Evolutionary conservation across 2,113 vertebrate genomes (phyloP).

Genomic region (Tenrec ecaudatus): DNA sequence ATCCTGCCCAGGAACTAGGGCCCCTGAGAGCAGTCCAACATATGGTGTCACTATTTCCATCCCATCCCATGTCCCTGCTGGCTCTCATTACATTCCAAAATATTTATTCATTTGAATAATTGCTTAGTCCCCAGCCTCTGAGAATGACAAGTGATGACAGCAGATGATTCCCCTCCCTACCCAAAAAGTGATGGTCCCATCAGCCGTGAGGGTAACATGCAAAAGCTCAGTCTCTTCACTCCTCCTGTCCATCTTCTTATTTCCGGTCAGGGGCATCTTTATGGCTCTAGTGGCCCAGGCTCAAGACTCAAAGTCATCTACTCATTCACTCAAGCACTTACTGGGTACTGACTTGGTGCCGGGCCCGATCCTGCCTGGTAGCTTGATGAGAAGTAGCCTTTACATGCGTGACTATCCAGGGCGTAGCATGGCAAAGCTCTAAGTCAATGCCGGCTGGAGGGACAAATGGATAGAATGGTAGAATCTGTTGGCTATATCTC

Average conservation of each 20-base stretch:
- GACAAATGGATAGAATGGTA: neutral
- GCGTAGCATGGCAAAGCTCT: neutral
- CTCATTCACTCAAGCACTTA: neutral
- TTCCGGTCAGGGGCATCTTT: neutral
- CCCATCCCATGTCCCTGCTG: slow-evolving; percentile 68
- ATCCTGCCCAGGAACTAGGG: slow-evolving; percentile 69
- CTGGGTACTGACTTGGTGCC: neutral
- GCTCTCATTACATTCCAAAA: slow-evolving; percentile 76
- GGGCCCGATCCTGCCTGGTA: neutral
- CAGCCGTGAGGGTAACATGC: too few relatives aligned
- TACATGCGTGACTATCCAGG: neutral
- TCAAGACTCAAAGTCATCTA: slow-evolving; percentile 3
- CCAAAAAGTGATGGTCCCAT: neutral
- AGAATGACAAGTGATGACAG: neutral
- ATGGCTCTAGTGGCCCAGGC: neutral
- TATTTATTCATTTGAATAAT: slow-evolving; percentile 73
- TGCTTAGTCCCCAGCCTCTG: neutral
- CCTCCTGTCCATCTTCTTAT: neutral
- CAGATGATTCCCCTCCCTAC: neutral
- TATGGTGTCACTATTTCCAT: slow-evolving; percentile 74
- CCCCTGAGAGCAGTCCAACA: slow-evolving; percentile 61
- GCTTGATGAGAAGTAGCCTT: neutral
- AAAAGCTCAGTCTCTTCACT: neutral
- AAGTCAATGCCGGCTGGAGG: neutral
- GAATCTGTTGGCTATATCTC: neutral